Conservation (phyloP, 2,888 invertebrate genomes). For the Dione juno region DNA sequence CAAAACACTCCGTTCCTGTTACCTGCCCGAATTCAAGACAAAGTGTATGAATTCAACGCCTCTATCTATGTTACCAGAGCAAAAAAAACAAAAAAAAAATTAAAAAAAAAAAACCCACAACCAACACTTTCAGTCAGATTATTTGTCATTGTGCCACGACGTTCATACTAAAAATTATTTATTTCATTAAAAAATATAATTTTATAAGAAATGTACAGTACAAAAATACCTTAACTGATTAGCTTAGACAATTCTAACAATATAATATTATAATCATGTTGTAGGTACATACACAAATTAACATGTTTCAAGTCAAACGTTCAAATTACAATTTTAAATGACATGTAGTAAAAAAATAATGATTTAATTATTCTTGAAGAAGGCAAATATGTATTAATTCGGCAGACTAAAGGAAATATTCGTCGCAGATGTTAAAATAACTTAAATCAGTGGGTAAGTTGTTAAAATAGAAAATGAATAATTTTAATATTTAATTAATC, state of each 20-base stretch:
- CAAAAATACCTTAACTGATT: background rate
- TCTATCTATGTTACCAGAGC: too few relatives aligned
- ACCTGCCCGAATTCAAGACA: too few relatives aligned
- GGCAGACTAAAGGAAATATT: background rate
- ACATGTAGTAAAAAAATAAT: background rate
- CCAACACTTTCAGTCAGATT: too few relatives aligned
- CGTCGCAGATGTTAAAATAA: background rate
- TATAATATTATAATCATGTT: slow-evolving; percentile 3
- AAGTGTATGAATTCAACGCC: too few relatives aligned
- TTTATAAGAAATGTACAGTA: too few relatives aligned
- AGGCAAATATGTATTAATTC: slow-evolving; percentile 1
- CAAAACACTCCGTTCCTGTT: too few relatives aligned
- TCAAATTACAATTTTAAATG: background rate
- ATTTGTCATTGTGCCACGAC: too few relatives aligned
- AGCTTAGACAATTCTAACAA: background rate
- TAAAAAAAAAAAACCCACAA: too few relatives aligned
- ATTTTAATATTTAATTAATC: background rate
- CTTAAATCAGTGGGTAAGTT: background rate
- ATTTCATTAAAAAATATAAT: too few relatives aligned
- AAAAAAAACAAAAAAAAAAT: too few relatives aligned
- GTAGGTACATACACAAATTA: background rate
- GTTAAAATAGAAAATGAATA: slow-evolving; percentile 6
- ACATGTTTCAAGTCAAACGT: background rate
- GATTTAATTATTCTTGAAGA: background rate
- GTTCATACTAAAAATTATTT: too few relatives aligned